Evolutionary conservation across 2,113 vertebrate genomes (phyloP), one percentile per base, ranked within the genome.

Genomic region (Caretta caretta): DNA sequence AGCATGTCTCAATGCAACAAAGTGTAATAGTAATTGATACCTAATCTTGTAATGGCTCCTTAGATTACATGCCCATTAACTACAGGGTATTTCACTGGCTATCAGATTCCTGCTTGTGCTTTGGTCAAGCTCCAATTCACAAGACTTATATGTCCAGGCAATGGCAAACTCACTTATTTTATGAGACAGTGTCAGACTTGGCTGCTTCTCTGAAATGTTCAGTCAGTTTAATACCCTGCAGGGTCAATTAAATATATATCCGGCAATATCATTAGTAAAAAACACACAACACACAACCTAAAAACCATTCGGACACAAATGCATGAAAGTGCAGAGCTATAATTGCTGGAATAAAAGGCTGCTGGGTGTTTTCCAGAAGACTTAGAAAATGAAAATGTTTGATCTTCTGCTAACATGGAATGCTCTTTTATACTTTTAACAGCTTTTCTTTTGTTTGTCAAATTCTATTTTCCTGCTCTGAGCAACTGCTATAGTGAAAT

Each of bases 131-230:
- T 92, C 69, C 56, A 85, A 13, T 10, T 81, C 90, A 95, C 92
- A 96, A 92, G 65, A 53, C 54, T 84, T 76, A 95, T 93, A 2
- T 91, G 90, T 94, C 76, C 85, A 94, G 80, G 80, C n/a, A 88
- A 90, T 91, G 81, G 87, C 80, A 95, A 95, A 79, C 31, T 90
- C 65, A 49, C 51, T 90, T 59, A 31, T 89, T 97, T 97, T 90
- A 92, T 2, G 1, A 69, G 78, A 90, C 24, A 38, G 16, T 83
- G 84, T 92, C 94, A 97, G 88, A 95, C 62, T 93, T 94, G 93
- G 80, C 86, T 91, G 93, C 93, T 93, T 97, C 93, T 94, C 79
- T 84, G 90, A 87, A 94, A 80, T 76, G 51, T 93, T 95, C 94
- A 90, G 72, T 62, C 59, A 86, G 88, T 84, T 94, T 93, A 95